Evolutionary conservation across 2,888 invertebrate species (phyloP).

Genomic region (Trichogramma evanescens): DNA sequence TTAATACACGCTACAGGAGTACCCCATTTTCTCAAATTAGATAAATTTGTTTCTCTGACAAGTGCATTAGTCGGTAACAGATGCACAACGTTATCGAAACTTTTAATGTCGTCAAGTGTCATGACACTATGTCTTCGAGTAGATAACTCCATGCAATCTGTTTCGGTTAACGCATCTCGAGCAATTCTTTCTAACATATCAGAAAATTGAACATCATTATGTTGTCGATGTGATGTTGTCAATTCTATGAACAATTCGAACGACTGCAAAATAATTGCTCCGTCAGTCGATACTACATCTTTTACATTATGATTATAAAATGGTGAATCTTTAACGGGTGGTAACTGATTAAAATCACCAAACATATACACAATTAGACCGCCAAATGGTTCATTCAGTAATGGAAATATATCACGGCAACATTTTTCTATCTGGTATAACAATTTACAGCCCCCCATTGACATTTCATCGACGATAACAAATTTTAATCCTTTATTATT

Average conservation of each 20-base stretch:
- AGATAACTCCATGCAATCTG: neutral
- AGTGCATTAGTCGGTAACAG: neutral
- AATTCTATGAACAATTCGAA: neutral
- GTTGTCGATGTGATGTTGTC: neutral
- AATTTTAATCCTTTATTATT: too few species aligned
- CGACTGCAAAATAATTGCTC: neutral
- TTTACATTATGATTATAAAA: neutral
- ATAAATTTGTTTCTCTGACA: neutral
- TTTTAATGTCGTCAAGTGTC: neutral
- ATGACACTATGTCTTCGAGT: neutral
- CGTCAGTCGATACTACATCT: neutral
- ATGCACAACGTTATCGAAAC: neutral
- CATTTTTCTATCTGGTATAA: neutral
- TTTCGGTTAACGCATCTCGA: neutral
- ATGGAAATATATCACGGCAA: neutral
- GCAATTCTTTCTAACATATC: neutral
- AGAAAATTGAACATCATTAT: neutral
- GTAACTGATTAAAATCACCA: neutral
- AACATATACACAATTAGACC: neutral
- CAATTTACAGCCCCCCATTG: neutral
- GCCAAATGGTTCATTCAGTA: neutral
- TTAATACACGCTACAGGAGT: too few species aligned
- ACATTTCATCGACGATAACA: too few species aligned
- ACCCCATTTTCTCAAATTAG: too few species aligned
- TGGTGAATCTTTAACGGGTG: neutral